Base-by-base conservation (phyloP, 2,888 invertebrate species). In the Cephus pygmeus region DNA sequence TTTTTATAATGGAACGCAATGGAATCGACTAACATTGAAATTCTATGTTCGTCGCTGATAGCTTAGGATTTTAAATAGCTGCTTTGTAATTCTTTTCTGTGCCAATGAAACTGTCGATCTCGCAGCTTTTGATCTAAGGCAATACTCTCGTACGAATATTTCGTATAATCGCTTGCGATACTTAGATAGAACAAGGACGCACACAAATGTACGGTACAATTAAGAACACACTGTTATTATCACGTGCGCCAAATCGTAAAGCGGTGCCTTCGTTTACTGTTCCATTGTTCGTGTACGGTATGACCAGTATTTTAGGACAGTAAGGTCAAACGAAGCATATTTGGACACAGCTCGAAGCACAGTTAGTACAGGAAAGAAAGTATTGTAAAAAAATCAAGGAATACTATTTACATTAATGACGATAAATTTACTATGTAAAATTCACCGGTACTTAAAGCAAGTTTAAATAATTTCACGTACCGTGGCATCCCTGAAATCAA, bases 281-380 rank as follows among this genome's bases (percentile, higher is more conserved):
- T 56, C 56, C 9, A 56, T 56, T 56, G 56, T 56, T 56, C 56
- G 56, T 23, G 56, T 23, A 9, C 56, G 56, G 56, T 56, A 56
- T 23, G 56, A 56, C 56, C 15, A 56, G 23, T 56, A 56, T 71
- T 71, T 71, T 34, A 71, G 33, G 71, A 34, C 34, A 23, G 15
- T 71, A 71, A 33, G 71, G 34, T 71, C 34, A 34, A 71, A 31
- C 33, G 15, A 6, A 71, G 71, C 71, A 71, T 34, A 71, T 71
- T 71, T 71, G 33, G 71, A 71, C 71, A 71, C 71, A 71, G 71
- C 71, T 34, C 71, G 34, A 23, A 34, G 34, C 33, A 71, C 71
- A 71, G 71, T 31, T 34, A 31, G 71, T 31, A 12, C 71, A 34
- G 33, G 71, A 34, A 34, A 71, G 71, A 34, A 31, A 71, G 71